Base-by-base conservation (phyloP, 2,797 vertebrate species). In the Pagetopsis macropterus region DNA sequence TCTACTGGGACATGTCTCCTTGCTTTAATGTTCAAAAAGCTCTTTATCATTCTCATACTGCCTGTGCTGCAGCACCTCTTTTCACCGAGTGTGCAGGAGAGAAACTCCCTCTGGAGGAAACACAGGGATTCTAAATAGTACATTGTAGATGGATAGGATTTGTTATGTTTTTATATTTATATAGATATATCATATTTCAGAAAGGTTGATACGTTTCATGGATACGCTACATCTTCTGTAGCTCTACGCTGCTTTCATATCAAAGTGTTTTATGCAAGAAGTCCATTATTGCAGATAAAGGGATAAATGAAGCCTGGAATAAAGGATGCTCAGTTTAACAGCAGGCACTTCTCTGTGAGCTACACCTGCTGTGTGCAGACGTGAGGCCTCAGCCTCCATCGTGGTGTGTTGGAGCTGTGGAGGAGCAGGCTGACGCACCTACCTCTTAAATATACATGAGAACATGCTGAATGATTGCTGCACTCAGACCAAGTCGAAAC, bases 381-480 rank as follows among this genome's bases (percentile, higher is more conserved):
- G 12, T 60, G 13, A 13, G 60, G 17, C 49, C 60, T 60, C 46
- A 33, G 37, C 69, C 75, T 54, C 44, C 51, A 11, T 23, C 5
- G 14, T 17, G 41, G 13, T 7, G 63, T 64, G 70, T 17, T 2
- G 46, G 51, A 41, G 19, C 54, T 52, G 63, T 15, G 21, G 15
- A 19, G 31, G 27, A 70, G 10, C 58, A 7, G 33, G 61, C 82
- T 65, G 78, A 74, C 44, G 61, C 49, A 75, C 57, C 76, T 54
- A 63, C 56, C 4, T 0, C 48, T 90, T 73, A 86, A 89, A 86
- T 80, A 87, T 89, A 66, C 82, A 89, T 78, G 75, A 85, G 78
- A 70, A 71, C 75, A 69, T 60, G 80, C 64, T 90, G 82, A 91
- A 90, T 91, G 88, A 91, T 88, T 86, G 37, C 87, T 84, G 74